phyloP scores from a whole-genome alignment of 2,113 vertebrate species.

The Jacana jacana region DNA sequence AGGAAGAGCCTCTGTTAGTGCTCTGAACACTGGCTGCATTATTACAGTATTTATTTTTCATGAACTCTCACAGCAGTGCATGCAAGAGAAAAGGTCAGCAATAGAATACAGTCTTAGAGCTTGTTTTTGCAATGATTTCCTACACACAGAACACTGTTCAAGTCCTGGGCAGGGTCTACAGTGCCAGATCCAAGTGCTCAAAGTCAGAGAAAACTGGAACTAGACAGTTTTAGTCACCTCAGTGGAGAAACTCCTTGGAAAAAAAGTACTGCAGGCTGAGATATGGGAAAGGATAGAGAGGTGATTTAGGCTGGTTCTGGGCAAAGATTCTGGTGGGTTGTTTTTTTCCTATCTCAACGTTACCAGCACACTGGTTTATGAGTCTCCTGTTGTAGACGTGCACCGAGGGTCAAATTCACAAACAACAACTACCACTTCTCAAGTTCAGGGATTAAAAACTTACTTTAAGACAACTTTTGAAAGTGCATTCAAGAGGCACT shows the following conservation, averaged over 20 bases:
- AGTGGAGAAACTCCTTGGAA: neutral
- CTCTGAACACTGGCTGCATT: neutral
- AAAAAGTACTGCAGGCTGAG: neutral
- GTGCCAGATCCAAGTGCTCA: neutral
- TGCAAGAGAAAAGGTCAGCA: neutral
- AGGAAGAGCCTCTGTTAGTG: neutral
- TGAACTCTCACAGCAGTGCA: neutral
- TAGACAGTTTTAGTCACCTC: neutral
- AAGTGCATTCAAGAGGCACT: neutral
- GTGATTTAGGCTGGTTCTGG: neutral
- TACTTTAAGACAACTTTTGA: neutral
- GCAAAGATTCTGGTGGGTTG: neutral
- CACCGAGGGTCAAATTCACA: neutral
- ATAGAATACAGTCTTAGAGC: neutral
- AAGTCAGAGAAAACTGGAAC: neutral
- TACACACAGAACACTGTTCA: fast-evolving
- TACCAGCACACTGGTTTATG: neutral
- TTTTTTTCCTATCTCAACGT: neutral
- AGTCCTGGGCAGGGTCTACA: neutral
- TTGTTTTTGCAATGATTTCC: neutral
- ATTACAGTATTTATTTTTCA: neutral
- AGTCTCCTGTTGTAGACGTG: neutral
- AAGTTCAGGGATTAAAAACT: neutral
- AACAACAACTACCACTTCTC: neutral
- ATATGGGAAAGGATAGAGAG: neutral